phyloP scores from a whole-genome alignment of 2,113 vertebrate genomes.

The Salvator merianae region DNA sequence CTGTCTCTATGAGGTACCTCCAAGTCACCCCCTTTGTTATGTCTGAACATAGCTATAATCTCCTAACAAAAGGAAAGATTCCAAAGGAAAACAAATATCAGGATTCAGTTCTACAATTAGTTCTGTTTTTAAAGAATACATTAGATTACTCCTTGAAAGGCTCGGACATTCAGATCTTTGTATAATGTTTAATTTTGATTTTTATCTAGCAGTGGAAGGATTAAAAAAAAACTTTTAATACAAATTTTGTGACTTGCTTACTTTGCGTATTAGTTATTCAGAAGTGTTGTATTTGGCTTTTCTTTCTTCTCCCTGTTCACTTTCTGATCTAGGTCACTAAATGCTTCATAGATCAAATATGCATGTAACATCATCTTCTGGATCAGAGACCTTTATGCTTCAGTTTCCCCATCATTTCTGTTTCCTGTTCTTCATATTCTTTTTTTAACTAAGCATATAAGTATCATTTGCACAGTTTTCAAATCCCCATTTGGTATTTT shows the following conservation, averaged over 20 bases:
- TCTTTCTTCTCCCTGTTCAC: constrained; percentile 3
- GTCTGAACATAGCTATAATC: too few species aligned
- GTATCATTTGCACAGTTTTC: constrained; percentile 16
- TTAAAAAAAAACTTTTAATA: neutral
- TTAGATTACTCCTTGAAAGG: neutral
- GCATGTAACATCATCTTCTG: constrained; percentile 9
- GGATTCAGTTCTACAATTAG: neutral
- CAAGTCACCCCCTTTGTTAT: too few species aligned
- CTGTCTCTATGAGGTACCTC: too few species aligned
- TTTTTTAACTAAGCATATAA: neutral
- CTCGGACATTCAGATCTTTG: neutral
- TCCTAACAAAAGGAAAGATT: neutral
- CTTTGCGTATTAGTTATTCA: neutral
- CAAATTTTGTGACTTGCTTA: neutral
- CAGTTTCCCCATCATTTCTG: constrained; percentile 8
- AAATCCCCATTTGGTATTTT: constrained; percentile 10
- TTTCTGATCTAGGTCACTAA: constrained; percentile 3
- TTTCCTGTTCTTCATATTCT: constrained; percentile 4
- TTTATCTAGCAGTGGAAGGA: neutral
- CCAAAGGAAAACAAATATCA: neutral
- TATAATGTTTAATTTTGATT: neutral
- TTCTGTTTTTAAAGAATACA: neutral
- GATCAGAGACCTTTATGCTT: constrained; percentile 17
- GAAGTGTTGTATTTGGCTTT: neutral
- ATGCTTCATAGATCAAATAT: constrained; percentile 2